These are phyloP conservation scores for Rhinolophus ferrumequinum DNA, from an alignment of 2,113 vertebrate species.

Conservation along the genomic window DNA sequence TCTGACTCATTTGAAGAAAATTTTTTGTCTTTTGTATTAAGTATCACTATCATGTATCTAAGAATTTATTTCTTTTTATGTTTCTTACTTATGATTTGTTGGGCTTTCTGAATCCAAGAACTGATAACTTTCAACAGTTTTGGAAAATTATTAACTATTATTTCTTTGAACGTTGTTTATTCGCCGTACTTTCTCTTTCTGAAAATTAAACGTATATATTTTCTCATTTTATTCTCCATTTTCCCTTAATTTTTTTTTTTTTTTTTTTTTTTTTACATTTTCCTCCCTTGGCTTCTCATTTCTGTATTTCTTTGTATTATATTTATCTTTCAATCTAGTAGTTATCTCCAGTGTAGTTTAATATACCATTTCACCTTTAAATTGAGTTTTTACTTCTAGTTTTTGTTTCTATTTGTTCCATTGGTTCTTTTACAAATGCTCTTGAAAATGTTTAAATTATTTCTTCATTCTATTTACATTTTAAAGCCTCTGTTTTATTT, in stretches of 20 bases:
- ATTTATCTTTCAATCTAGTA: background rate
- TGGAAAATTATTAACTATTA: background rate
- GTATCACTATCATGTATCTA: background rate
- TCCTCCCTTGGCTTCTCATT: background rate
- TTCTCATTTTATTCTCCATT: slow-evolving; percentile 16
- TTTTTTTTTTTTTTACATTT: slow-evolving; percentile 22
- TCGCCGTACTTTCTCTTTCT: background rate
- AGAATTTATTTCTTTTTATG: background rate
- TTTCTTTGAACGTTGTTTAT: slow-evolving; percentile 1
- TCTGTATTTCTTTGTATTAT: background rate
- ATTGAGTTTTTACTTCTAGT: background rate
- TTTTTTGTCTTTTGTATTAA: background rate
- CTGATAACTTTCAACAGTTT: background rate
- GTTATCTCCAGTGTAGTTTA: background rate
- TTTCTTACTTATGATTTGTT: background rate
- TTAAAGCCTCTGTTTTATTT: background rate
- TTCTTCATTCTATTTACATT: background rate
- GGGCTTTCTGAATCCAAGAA: background rate
- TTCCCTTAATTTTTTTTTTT: slow-evolving; percentile 21
- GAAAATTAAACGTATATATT: background rate
- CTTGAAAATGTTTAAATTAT: background rate
- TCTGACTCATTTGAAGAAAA: background rate
- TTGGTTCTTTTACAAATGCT: background rate
- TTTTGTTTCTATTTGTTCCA: background rate
- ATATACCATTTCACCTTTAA: background rate